These are phyloP conservation scores for Xiphorhynchus elegans DNA, from an alignment of 2,113 vertebrate species.

Conservation along the genomic window DNA sequence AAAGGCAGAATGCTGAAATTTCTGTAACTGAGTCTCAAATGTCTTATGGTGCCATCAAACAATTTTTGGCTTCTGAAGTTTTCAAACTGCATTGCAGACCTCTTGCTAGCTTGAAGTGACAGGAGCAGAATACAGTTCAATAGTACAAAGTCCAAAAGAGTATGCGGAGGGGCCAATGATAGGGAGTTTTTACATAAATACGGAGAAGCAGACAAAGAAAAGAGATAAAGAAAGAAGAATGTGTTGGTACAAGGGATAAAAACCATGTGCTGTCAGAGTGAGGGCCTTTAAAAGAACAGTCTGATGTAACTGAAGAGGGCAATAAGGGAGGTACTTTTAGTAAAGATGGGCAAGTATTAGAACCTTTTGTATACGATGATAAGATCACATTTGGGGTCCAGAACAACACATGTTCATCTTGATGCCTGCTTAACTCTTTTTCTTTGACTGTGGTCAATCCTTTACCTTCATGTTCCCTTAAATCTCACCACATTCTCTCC, in stretches of 20 bases:
- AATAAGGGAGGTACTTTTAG: background rate
- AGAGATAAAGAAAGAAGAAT: background rate
- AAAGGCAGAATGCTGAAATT: background rate
- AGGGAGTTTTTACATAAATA: background rate
- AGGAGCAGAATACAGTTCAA: background rate
- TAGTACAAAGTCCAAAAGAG: background rate
- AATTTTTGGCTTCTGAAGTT: background rate
- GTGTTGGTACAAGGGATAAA: background rate
- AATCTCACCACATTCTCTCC: background rate
- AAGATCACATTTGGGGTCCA: background rate
- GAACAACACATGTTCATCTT: background rate
- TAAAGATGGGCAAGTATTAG: background rate
- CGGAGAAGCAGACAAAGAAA: background rate
- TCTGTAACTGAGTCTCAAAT: background rate
- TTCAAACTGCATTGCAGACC: background rate
- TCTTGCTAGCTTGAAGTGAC: background rate
- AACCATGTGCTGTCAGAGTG: background rate
- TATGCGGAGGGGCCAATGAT: background rate
- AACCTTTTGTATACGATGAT: background rate
- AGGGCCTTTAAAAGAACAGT: background rate
- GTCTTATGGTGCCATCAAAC: background rate
- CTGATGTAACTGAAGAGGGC: background rate
- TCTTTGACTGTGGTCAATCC: background rate
- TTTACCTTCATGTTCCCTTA: background rate
- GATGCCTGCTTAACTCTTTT: background rate